These are phyloP conservation scores for Ceyx cyanopectus DNA, from an alignment of 2,113 vertebrate genomes.

Conservation along the genomic window DNA sequence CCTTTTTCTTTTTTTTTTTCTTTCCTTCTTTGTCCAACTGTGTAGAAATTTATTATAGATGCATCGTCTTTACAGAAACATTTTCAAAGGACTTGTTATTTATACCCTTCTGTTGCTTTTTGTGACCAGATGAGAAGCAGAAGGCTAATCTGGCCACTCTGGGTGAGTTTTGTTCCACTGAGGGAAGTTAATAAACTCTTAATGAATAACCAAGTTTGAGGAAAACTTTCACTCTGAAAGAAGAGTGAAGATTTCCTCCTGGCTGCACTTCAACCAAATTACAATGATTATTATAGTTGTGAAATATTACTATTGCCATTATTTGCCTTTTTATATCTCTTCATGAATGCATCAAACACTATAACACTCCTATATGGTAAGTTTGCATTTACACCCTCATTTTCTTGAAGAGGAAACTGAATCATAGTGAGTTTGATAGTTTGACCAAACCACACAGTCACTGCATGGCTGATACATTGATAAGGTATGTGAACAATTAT, in stretches of 20 bases:
- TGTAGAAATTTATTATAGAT: constrained; percentile 53
- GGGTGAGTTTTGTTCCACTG: background rate
- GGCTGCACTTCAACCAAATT: background rate
- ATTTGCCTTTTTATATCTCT: background rate
- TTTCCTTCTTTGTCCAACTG: constrained; percentile 20
- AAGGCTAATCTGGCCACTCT: background rate
- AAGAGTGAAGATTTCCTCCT: background rate
- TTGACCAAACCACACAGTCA: accelerated
- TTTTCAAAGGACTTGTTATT: constrained; percentile 40
- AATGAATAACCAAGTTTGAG: background rate
- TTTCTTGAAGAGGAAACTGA: background rate
- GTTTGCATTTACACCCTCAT: background rate
- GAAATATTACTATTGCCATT: background rate
- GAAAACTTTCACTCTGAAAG: background rate
- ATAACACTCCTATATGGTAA: background rate
- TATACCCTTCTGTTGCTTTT: constrained; percentile 43
- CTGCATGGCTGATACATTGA: background rate
- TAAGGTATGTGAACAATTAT: background rate
- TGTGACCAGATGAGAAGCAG: background rate
- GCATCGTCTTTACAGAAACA: background rate
- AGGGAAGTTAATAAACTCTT: background rate
- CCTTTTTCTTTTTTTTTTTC: background rate
- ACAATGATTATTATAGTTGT: background rate
- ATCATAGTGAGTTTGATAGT: background rate
- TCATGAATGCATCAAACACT: background rate